These are phyloP conservation scores for Monomorium pharaonis DNA, from an alignment of 1,140 invertebrate species.

Conservation along the genomic window DNA sequence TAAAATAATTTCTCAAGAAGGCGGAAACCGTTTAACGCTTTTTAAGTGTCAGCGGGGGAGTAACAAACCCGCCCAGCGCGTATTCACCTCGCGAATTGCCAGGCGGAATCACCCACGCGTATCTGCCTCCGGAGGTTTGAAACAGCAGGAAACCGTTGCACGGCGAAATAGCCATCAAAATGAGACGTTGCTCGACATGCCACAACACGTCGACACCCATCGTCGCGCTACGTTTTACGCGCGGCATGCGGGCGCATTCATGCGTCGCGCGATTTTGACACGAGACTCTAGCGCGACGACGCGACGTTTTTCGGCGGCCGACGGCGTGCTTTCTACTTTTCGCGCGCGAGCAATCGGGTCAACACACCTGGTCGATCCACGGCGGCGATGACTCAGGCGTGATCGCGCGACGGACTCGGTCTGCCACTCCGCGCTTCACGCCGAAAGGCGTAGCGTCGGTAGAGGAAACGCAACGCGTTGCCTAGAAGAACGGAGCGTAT, in stretches of 20 bases:
- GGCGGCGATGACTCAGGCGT: constrained; percentile 1
- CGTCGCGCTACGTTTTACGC: constrained; percentile 1
- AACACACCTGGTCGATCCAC: constrained; percentile 7
- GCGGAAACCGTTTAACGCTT: background rate
- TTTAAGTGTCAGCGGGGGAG: constrained; percentile 8
- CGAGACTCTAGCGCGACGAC: background rate
- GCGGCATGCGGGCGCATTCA: background rate
- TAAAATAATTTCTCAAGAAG: background rate
- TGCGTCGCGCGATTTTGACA: background rate
- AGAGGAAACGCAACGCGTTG: background rate
- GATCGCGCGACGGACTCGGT: background rate
- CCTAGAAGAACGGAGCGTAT: constrained; percentile 58
- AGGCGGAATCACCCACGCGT: constrained; percentile 57
- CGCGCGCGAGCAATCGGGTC: constrained; percentile 33
- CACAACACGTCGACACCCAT: constrained; percentile 37
- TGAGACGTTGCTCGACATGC: constrained; percentile 26
- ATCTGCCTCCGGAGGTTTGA: constrained; percentile 52
- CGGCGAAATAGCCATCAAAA: constrained; percentile 52
- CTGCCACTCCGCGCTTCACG: constrained; percentile 14
- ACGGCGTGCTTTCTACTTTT: constrained; percentile 45
- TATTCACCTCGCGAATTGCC: constrained; percentile 31
- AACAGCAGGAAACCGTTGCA: constrained; percentile 54
- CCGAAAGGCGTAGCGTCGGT: constrained; percentile 13
- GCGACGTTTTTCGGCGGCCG: too few species aligned
- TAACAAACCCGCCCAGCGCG: constrained; percentile 46